Evolutionary conservation across 2,113 vertebrate species (phyloP).

Genomic region (Ammodytes dubius): DNA sequence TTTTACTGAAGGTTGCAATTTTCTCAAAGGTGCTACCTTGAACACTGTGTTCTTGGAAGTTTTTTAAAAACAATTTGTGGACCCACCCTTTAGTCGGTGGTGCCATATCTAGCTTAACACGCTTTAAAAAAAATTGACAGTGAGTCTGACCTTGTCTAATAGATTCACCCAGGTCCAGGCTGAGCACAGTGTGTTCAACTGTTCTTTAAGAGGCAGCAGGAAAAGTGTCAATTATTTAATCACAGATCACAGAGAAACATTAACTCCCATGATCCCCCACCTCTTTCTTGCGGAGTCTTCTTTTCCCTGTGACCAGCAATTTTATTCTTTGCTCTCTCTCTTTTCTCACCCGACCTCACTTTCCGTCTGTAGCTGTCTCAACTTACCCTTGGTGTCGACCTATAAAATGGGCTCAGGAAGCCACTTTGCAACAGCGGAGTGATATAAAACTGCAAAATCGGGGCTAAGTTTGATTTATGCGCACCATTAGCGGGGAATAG

Average conservation of each 20-base stretch:
- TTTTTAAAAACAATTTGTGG: neutral
- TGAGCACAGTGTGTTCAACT: neutral
- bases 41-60: constrained; percentile 13
- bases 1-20: constrained; percentile 40
- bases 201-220: neutral
- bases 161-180: constrained; percentile 10
- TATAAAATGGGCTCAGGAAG: constrained; percentile 69
- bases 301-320: constrained; percentile 22
- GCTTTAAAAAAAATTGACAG: constrained; percentile 22
- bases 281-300: constrained; percentile 13
- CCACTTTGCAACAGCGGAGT: constrained; percentile 64
- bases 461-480: constrained; percentile 76
- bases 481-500: constrained; percentile 74
- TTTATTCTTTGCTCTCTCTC: constrained; percentile 43
- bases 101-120: constrained; percentile 9
- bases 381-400: constrained; percentile 53
- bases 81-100: neutral
- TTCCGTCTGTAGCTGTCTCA: constrained; percentile 53
- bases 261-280: constrained; percentile 19
- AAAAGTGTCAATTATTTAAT: constrained; percentile 47
- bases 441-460: constrained; percentile 75
- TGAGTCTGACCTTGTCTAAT: constrained; percentile 38
- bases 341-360: neutral
- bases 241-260: constrained; percentile 43
- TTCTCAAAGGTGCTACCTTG: constrained; percentile 17